A percentile compares a stretch with the other conserved stretches of the same genome.
phyloP scores from a whole-genome alignment of 1,140 invertebrate genomes.

The Lepidurus packardi region DNA sequence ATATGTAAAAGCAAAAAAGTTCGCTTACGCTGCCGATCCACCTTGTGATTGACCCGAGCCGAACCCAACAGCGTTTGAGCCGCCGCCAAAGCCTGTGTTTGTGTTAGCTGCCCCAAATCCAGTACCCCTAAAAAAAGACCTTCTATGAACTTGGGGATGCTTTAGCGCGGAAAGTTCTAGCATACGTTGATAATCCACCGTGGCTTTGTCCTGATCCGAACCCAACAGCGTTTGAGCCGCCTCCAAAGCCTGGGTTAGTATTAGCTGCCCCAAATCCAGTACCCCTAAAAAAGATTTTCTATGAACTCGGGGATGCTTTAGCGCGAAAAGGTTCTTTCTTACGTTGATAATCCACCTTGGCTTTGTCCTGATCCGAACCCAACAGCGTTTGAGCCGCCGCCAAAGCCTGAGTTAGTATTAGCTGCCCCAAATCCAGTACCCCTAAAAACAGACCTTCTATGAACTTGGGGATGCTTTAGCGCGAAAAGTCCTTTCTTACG shows the following conservation, averaged over 20 bases:
- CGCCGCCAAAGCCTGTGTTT: neutral
- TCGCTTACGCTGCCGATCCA: neutral
- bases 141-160: neutral
- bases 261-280: too few species aligned
- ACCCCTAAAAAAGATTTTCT: too few species aligned
- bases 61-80: neutral
- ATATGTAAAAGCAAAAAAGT: too few species aligned
- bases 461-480: neutral
- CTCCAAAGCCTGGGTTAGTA: too few species aligned
- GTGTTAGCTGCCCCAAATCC: neutral
- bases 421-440: neutral
- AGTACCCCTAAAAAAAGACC: neutral
- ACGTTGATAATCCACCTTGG: neutral
- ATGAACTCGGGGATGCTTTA: too few species aligned
- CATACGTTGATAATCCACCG: too few species aligned
- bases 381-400: neutral
- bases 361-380: neutral
- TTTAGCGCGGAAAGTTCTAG: neutral
- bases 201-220: too few species aligned
- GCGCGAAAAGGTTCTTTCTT: neutral
- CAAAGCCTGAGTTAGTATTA: neutral
- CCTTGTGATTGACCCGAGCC: neutral
- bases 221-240: too few species aligned
- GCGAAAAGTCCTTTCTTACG: too few species aligned
- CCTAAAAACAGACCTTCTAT: neutral